Evolutionary conservation across 1,140 invertebrate species (phyloP).

Genomic region (Drosophila subobscura): DNA sequence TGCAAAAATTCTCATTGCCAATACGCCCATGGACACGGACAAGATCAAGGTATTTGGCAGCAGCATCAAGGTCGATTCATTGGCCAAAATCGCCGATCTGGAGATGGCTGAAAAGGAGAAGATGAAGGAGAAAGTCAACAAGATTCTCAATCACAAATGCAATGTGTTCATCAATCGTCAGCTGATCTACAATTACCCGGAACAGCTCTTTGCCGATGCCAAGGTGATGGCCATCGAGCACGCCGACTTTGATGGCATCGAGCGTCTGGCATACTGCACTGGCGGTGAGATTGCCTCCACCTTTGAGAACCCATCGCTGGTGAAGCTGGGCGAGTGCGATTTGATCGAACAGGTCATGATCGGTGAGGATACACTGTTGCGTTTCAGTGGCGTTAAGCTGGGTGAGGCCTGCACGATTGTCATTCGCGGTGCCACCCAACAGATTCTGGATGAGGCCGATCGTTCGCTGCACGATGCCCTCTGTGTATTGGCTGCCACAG

Average conservation of each 20-base stretch:
- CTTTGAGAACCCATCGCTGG: conserved; percentile 96
- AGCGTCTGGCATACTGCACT: conserved; percentile 97
- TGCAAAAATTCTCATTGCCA: conserved; percentile 99
- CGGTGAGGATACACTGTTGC: conserved; percentile 97
- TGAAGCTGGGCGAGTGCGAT: conserved; percentile 97
- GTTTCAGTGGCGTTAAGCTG: conserved; percentile 96
- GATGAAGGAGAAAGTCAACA: conserved; percentile 99
- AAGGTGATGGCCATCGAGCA: conserved; percentile 99
- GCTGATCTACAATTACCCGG: conserved; percentile 99
- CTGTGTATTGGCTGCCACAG: conserved; percentile 97
- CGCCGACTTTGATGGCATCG: conserved; percentile 99
- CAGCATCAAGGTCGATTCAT: conserved; percentile 97
- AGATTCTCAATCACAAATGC: conserved; percentile 97
- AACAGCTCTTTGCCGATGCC: conserved; percentile 99
- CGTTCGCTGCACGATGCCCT: conserved; percentile 99
- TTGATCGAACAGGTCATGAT: conserved; percentile 99
- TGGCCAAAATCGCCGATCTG: conserved; percentile 99
- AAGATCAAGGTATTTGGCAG: conserved; percentile 99
- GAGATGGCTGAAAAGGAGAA: conserved; percentile 99
- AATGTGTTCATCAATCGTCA: conserved; percentile 99
- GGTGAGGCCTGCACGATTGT: conserved; percentile 99
- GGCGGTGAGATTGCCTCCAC: conserved; percentile 99
- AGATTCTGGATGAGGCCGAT: conserved; percentile 99
- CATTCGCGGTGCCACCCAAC: conserved; percentile 98
- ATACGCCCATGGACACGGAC: conserved; percentile 99